Conservation (phyloP, 2,797 vertebrate species). For the Linurgus olivaceus region DNA sequence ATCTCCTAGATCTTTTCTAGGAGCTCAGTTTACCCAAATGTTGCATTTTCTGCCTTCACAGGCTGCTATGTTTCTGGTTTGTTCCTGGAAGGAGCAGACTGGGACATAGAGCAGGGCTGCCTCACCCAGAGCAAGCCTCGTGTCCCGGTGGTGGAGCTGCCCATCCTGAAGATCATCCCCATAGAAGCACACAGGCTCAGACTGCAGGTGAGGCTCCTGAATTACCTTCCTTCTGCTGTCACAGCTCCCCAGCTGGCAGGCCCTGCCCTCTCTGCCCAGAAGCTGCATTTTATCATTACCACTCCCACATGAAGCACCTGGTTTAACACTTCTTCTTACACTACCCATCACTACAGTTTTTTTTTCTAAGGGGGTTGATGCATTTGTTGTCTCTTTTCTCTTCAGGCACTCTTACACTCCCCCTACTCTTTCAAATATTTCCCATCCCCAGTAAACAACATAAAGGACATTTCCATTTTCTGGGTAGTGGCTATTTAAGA, state of each 20-base stretch:
- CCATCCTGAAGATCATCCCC: conserved; percentile 90
- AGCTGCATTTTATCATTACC: background rate
- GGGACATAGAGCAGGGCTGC: conserved; percentile 85
- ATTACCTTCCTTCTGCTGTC: background rate
- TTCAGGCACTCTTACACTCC: background rate
- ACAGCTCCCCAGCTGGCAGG: background rate
- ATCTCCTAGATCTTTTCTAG: background rate
- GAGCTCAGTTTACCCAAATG: accelerated
- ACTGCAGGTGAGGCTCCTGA: conserved; percentile 80
- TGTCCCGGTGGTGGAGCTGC: conserved; percentile 85
- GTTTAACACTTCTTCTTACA: background rate
- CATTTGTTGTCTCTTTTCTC: background rate
- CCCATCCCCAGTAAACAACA: background rate
- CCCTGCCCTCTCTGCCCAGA: background rate
- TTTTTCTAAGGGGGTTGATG: background rate
- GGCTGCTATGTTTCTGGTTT: conserved; percentile 92
- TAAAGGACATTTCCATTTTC: background rate
- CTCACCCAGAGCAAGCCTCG: conserved; percentile 87
- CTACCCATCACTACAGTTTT: accelerated
- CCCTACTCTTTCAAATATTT: background rate
- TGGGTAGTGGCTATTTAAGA: background rate
- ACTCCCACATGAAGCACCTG: accelerated
- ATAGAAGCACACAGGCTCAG: conserved; percentile 83
- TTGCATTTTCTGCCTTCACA: conserved; percentile 19
- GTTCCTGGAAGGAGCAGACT: conserved; percentile 93